A percentile compares a stretch with the other conserved stretches of the same genome.
These are phyloP conservation scores for Synanthedon formicaeformis DNA, from an alignment of 2,888 invertebrate species.

Conservation along the genomic window DNA sequence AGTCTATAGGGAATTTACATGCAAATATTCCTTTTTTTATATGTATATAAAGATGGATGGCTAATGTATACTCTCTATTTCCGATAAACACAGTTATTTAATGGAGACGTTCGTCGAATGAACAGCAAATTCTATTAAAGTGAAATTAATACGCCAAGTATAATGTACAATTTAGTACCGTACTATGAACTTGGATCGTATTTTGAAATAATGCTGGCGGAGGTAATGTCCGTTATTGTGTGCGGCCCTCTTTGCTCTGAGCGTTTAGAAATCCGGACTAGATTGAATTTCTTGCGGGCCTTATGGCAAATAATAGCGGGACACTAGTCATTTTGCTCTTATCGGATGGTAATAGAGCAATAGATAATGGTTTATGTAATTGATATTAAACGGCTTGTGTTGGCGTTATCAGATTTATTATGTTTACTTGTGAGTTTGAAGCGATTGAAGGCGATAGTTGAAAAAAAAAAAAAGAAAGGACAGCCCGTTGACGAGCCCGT, in stretches of 20 bases:
- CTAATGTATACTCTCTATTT: too few relatives aligned
- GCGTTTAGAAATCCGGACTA: conserved; percentile 37
- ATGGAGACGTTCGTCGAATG: too few relatives aligned
- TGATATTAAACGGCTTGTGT: background rate
- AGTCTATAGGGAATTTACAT: too few relatives aligned
- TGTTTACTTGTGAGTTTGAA: background rate
- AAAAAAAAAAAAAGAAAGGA: too few relatives aligned
- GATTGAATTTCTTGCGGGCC: conserved; percentile 41
- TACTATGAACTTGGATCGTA: conserved; percentile 5
- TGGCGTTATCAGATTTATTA: background rate
- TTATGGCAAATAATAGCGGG: conserved; percentile 33
- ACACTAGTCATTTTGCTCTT: background rate
- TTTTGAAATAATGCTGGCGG: conserved; percentile 13
- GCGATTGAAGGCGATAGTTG: too few relatives aligned
- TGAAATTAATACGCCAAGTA: too few relatives aligned
- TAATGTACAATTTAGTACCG: too few relatives aligned
- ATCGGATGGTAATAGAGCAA: background rate
- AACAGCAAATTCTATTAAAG: too few relatives aligned
- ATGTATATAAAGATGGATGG: too few relatives aligned
- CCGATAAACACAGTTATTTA: too few relatives aligned
- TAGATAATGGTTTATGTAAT: background rate
- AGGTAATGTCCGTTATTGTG: conserved; percentile 21
- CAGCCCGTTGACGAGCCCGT: too few relatives aligned
- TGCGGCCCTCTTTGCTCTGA: conserved; percentile 22
- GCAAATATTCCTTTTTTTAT: too few relatives aligned